These are phyloP conservation scores for Dilophus febrilis DNA, from an alignment of 2,888 invertebrate species.

Conservation along the genomic window DNA sequence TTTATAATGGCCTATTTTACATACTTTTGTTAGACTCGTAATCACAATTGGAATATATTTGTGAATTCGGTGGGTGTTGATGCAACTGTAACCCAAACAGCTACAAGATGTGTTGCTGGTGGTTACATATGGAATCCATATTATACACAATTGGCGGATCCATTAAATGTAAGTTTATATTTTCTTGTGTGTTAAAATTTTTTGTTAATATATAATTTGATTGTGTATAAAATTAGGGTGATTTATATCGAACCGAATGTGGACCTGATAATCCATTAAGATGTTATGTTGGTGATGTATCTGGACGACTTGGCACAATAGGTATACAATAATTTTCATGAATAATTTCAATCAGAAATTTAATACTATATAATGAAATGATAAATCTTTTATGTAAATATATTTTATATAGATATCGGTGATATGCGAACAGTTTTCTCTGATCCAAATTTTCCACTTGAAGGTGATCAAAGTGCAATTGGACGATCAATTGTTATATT, in stretches of 20 bases:
- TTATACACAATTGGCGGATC: conserved; percentile 78
- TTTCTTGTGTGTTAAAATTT: too few relatives aligned
- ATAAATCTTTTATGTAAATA: neutral
- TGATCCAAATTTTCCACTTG: conserved; percentile 77
- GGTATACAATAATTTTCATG: conserved; percentile 29
- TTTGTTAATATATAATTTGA: neutral
- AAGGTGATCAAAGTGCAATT: conserved; percentile 56
- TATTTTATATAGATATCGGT: conserved; percentile 44
- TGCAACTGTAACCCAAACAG: conserved; percentile 62
- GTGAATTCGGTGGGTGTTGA: conserved; percentile 87
- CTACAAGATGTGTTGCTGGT: conserved; percentile 74
- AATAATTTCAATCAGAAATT: neutral
- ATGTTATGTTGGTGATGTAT: conserved; percentile 82
- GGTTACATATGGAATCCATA: conserved; percentile 87
- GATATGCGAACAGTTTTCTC: conserved; percentile 56
- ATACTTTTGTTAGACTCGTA: conserved; percentile 41
- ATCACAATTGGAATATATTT: conserved; percentile 81
- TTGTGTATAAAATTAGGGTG: conserved; percentile 37
- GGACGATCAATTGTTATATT: conserved; percentile 75
- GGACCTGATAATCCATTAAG: conserved; percentile 72
- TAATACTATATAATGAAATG: neutral
- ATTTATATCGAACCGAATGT: conserved; percentile 74
- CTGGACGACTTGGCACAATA: conserved; percentile 68
- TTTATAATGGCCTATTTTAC: conserved; percentile 5
- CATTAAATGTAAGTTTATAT: conserved; percentile 58